Evolutionary conservation across 2,888 invertebrate genomes (phyloP).

Genomic region (Tanytarsus gracilentus): DNA sequence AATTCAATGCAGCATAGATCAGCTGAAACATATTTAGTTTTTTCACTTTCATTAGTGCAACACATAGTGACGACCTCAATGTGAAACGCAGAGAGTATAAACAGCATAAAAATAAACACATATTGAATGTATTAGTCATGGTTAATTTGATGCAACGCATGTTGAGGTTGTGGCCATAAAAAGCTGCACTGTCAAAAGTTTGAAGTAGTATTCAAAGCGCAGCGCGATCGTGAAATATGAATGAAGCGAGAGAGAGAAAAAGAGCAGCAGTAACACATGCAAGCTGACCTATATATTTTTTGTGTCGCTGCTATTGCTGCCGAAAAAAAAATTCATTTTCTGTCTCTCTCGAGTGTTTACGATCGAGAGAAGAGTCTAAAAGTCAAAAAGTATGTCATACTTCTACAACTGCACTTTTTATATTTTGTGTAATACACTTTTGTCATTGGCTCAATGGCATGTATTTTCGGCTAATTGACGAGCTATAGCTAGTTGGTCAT

Average conservation of each 20-base stretch:
- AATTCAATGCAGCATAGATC: not conserved
- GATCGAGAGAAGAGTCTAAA: too few species aligned
- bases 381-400: slow-evolving; percentile 25
- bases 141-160: slow-evolving; percentile 26
- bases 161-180: not conserved
- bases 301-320: too few species aligned
- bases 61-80: slow-evolving; percentile 28
- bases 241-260: not conserved
- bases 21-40: not conserved
- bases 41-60: slow-evolving; percentile 26
- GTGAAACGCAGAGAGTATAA: not conserved
- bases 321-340: not conserved
- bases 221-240: slow-evolving; percentile 3
- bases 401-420: slow-evolving; percentile 22
- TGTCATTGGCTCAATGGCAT: not conserved
- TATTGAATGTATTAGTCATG: slow-evolving; percentile 19
- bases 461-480: slow-evolving; percentile 23
- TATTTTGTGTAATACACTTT: too few species aligned
- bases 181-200: not conserved
- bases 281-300: slow-evolving; percentile 26
- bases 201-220: not conserved
- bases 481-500: not conserved
- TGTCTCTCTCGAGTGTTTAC: slow-evolving; percentile 10
- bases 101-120: not conserved
- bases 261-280: slow-evolving; percentile 17